These are phyloP conservation scores for Myiothlypis coronata DNA, from an alignment of 2,797 vertebrate species.

Conservation along the genomic window DNA sequence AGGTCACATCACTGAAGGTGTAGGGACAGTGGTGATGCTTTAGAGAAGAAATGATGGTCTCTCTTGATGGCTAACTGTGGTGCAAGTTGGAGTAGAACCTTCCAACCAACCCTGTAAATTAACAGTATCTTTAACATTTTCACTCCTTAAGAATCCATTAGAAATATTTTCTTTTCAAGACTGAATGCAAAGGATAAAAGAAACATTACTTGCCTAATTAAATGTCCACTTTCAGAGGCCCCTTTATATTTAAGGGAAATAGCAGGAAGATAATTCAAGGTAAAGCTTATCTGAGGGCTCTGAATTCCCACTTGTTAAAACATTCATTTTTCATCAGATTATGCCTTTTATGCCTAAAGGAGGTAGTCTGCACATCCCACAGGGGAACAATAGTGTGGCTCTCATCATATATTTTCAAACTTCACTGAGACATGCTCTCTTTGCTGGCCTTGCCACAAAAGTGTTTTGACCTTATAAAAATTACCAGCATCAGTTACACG, in stretches of 20 bases:
- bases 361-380: background rate
- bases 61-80: background rate
- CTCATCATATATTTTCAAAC: background rate
- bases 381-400: background rate
- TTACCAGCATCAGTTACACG: background rate
- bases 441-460: background rate
- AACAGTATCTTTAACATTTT: background rate
- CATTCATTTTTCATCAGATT: background rate
- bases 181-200: background rate
- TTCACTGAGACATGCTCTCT: background rate
- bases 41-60: background rate
- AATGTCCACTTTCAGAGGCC: background rate
- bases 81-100: background rate
- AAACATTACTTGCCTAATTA: background rate
- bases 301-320: background rate
- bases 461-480: background rate
- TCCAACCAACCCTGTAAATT: background rate
- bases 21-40: background rate
- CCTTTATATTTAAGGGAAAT: background rate
- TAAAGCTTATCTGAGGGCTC: background rate
- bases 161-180: background rate
- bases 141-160: background rate
- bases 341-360: background rate
- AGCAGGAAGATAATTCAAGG: background rate
- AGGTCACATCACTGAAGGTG: background rate